Evolutionary conservation across 2,797 vertebrate genomes (phyloP).

Genomic region (Crocodylus rhombifer): DNA sequence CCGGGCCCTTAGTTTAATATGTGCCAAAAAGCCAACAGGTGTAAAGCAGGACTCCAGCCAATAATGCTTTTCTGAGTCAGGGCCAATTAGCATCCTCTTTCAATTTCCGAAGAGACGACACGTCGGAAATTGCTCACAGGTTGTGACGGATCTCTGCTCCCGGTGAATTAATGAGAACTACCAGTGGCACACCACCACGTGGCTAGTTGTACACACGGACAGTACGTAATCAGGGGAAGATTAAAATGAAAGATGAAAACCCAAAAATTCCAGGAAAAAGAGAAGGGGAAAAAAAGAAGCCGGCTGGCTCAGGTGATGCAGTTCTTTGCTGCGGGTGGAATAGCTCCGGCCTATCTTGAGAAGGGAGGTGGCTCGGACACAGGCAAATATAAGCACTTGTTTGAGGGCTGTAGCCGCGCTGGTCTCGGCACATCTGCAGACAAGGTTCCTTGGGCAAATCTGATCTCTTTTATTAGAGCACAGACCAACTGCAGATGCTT

Average conservation of each 20-base stretch:
- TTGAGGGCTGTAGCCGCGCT: background rate
- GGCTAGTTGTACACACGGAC: background rate
- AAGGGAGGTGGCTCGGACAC: background rate
- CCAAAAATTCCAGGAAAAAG: constrained; percentile 1
- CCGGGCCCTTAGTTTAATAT: background rate
- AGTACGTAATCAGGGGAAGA: background rate
- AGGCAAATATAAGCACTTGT: background rate
- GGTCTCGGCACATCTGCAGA: no score
- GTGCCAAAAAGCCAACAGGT: background rate
- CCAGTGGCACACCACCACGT: background rate
- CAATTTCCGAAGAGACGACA: background rate
- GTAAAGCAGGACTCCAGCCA: background rate
- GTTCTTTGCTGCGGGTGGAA: background rate
- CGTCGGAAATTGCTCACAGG: constrained; percentile 5
- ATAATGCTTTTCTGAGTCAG: background rate
- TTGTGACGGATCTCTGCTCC: background rate
- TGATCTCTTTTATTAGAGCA: no score
- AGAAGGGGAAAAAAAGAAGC: background rate
- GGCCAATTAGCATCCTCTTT: background rate
- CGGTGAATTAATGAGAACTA: constrained; percentile 19
- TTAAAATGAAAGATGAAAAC: constrained; percentile 11
- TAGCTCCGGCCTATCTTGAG: background rate
- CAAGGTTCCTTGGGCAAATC: no score
- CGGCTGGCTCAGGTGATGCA: fast-evolving
- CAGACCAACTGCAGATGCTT: no score